phyloP scores from a whole-genome alignment of 2,888 invertebrate genomes.

The Priocnemis perturbator region DNA sequence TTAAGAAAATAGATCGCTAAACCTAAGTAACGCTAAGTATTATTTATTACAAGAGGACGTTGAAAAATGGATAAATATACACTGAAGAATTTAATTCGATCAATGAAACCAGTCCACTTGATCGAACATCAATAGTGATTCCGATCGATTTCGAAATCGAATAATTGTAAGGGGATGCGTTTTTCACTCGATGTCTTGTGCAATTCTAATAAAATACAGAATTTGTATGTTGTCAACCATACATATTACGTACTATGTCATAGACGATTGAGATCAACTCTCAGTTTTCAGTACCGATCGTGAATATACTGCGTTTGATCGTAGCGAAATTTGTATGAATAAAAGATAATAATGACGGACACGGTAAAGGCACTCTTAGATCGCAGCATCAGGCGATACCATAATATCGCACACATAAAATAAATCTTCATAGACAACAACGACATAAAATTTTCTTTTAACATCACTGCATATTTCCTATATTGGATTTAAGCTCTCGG shows the following conservation, averaged over 20 bases:
- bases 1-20: conserved; percentile 47
- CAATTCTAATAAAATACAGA: conserved; percentile 15
- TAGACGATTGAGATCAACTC: conserved; percentile 34
- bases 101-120: conserved; percentile 10
- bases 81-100: conserved; percentile 4
- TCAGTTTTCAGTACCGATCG: conserved; percentile 3
- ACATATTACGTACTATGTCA: conserved; percentile 13
- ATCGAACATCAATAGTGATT: neutral
- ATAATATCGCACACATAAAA: conserved; percentile 5
- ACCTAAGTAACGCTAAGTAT: conserved; percentile 37
- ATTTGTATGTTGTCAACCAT: conserved; percentile 9
- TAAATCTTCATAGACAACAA: conserved; percentile 5
- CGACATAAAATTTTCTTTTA: neutral
- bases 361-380: conserved; percentile 39
- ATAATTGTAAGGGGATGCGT: neutral
- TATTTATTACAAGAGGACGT: conserved; percentile 10
- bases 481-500: neutral
- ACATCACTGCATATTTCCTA: conserved; percentile 8
- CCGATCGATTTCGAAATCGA: neutral
- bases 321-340: conserved; percentile 8
- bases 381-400: conserved; percentile 8
- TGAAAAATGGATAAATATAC: conserved; percentile 10
- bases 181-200: conserved; percentile 3
- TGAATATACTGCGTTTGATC: conserved; percentile 3
- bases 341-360: conserved; percentile 30